These are phyloP conservation scores for Podarcis raffonei DNA, from an alignment of 2,113 vertebrate genomes.

Conservation along the genomic window DNA sequence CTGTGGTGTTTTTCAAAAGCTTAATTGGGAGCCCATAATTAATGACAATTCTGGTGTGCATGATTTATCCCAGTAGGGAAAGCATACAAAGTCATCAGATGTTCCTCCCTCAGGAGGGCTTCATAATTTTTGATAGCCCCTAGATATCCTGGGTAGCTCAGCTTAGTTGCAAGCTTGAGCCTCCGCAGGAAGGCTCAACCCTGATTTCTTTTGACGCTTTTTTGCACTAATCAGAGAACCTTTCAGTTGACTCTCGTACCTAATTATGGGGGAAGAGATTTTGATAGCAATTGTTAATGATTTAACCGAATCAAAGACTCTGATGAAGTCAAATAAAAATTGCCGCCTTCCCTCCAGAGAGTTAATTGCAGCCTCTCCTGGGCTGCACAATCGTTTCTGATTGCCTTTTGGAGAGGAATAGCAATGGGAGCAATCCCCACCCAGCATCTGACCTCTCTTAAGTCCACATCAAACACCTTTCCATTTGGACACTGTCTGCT, in stretches of 20 bases:
- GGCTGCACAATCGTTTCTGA: neutral
- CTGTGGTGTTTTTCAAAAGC: conserved; percentile 11
- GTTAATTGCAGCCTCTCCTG: neutral
- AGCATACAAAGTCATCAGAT: neutral
- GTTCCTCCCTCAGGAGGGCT: neutral
- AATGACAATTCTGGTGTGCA: neutral
- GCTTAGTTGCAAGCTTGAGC: neutral
- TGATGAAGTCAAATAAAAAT: conserved; percentile 14
- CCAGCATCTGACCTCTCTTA: neutral
- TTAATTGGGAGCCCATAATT: conserved; percentile 1
- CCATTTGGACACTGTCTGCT: neutral
- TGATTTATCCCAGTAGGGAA: neutral
- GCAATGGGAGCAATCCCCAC: neutral
- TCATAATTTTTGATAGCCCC: neutral
- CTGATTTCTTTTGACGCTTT: conserved; percentile 13
- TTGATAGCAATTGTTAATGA: conserved; percentile 36
- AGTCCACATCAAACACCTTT: neutral
- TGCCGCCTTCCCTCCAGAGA: conserved; percentile 16
- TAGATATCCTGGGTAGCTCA: neutral
- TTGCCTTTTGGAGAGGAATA: neutral
- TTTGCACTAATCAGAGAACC: neutral
- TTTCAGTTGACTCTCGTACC: conserved; percentile 26
- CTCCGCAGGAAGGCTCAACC: neutral
- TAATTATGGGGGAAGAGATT: conserved; percentile 23
- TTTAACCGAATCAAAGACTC: conserved; percentile 37